Percentiles rank a stretch among this genome's conserved stretches.
Conservation (phyloP, 2,113 vertebrate genomes). For the Aspidoscelis tigris region DNA sequence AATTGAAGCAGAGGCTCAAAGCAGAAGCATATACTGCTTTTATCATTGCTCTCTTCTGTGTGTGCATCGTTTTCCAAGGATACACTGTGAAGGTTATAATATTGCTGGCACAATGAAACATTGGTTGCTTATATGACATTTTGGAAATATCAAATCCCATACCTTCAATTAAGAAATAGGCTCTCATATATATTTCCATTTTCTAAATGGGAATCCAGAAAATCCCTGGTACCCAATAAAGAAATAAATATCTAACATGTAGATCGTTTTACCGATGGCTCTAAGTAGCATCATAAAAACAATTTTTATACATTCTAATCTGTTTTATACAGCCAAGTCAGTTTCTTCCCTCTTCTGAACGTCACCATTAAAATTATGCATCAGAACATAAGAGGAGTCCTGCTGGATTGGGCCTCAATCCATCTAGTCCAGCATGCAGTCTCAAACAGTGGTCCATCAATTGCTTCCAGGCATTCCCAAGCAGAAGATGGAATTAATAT, state of each 20-base stretch:
- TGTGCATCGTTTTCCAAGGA: constrained; percentile 2
- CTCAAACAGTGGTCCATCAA: too few relatives aligned
- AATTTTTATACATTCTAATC: background rate
- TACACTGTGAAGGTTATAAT: constrained; percentile 25
- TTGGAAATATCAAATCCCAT: constrained; percentile 29
- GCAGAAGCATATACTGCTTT: background rate
- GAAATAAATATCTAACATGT: constrained; percentile 2
- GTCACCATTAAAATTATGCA: background rate
- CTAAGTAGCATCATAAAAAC: background rate
- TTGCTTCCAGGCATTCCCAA: too few relatives aligned
- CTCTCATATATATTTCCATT: constrained; percentile 2
- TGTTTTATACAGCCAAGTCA: background rate
- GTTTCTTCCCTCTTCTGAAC: background rate
- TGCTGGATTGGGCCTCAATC: too few relatives aligned
- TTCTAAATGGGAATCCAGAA: constrained; percentile 26
- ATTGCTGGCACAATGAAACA: constrained; percentile 21
- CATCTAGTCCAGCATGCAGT: too few relatives aligned
- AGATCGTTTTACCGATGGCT: constrained; percentile 3
- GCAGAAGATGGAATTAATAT: too few relatives aligned
- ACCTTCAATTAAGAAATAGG: constrained; percentile 22
- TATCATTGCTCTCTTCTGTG: background rate
- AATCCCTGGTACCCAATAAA: background rate
- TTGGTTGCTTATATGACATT: constrained; percentile 22
- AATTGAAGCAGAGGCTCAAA: constrained; percentile 8
- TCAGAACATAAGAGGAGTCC: too few relatives aligned